Percentiles rank a stretch among this genome's conserved stretches.
These are phyloP conservation scores for Orchestia grillus DNA, from an alignment of 1,140 invertebrate species.

Conservation along the genomic window DNA sequence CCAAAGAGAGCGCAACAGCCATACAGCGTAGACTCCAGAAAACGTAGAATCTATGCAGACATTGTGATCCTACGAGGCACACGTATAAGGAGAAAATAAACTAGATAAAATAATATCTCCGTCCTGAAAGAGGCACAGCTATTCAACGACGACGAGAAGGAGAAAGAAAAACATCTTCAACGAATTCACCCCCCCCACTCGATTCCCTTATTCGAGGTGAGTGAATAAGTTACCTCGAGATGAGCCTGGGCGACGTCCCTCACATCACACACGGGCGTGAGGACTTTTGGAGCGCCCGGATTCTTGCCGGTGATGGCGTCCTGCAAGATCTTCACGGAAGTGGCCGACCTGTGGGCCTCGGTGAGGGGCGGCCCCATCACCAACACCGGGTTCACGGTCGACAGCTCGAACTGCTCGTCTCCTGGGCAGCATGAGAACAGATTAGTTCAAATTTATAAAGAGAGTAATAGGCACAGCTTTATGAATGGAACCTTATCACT, in stretches of 20 bases:
- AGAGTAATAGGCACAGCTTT: not conserved
- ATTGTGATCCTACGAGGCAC: too few relatives aligned
- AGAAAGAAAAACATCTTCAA: too few relatives aligned
- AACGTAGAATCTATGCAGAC: too few relatives aligned
- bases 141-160: too few relatives aligned
- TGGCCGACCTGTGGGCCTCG: slow-evolving; percentile 71
- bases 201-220: too few relatives aligned
- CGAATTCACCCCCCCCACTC: too few relatives aligned
- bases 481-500: not conserved
- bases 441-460: not conserved
- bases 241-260: slow-evolving; percentile 76
- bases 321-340: slow-evolving; percentile 50
- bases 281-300: slow-evolving; percentile 74
- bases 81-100: too few relatives aligned
- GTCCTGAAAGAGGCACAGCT: too few relatives aligned
- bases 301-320: slow-evolving; percentile 14
- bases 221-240: slow-evolving; percentile 24
- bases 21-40: too few relatives aligned
- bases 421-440: slow-evolving; percentile 65
- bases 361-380: slow-evolving; percentile 75
- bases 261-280: slow-evolving; percentile 74
- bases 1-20: too few relatives aligned
- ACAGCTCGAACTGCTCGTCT: slow-evolving; percentile 74
- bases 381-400: slow-evolving; percentile 75
- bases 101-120: too few relatives aligned